These are phyloP conservation scores for Aurelia sp. DNA, from an alignment of 30 jellyfish, hydroid and myxozoan species.

Conservation along the genomic window DNA sequence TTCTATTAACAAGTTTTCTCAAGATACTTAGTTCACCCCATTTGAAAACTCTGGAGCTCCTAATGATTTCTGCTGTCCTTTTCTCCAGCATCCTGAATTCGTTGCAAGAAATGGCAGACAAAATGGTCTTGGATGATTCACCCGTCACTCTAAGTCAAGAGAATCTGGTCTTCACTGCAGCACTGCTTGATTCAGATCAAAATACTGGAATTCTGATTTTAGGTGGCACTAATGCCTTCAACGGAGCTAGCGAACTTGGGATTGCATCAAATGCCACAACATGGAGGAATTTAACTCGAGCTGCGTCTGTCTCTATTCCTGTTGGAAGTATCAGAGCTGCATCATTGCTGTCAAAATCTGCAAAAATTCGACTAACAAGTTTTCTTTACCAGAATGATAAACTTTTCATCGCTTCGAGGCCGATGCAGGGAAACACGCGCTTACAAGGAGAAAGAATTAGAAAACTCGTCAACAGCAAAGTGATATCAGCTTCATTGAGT, in stretches of 20 bases:
- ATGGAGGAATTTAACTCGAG: background rate
- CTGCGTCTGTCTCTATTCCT: background rate
- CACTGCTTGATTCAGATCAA: background rate
- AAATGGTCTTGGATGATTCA: background rate
- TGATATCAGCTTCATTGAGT: conserved; percentile 21
- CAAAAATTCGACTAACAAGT: conserved; percentile 11
- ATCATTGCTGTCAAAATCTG: background rate
- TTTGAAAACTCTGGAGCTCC: too few relatives aligned
- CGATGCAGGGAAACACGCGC: background rate
- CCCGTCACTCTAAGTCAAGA: background rate
- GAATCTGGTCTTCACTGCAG: background rate
- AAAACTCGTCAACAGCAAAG: conserved; percentile 9
- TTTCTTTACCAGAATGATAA: conserved; percentile 11
- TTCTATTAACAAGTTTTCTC: too few relatives aligned
- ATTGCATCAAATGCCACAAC: background rate
- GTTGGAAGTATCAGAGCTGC: conserved; percentile 12
- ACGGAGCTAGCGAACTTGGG: background rate
- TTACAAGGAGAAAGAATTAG: background rate
- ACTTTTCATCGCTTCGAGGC: background rate
- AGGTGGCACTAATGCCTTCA: background rate
- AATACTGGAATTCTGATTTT: background rate
- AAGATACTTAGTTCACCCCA: too few relatives aligned
- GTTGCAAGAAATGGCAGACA: conserved; percentile 6
- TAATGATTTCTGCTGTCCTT: background rate
- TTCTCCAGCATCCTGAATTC: conserved; percentile 3